Base-by-base conservation (phyloP, 2,888 invertebrate species). In the Pseudococcus longispinus region DNA sequence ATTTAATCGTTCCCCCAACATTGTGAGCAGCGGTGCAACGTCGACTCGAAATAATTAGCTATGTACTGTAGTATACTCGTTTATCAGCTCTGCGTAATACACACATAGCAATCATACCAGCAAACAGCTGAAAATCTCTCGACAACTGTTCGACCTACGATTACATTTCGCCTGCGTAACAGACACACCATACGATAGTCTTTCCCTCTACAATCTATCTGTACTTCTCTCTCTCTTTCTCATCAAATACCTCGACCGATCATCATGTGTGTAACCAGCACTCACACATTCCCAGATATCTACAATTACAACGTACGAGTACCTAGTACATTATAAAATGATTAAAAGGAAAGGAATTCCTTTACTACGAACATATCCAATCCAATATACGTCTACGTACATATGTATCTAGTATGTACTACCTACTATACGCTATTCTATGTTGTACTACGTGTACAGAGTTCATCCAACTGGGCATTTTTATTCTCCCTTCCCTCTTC, bases 391-490 rank as follows among this genome's bases (percentile, higher is more conserved):
- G 37, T 37, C 4, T 8, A 8, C 8, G 8, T 4, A 37, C 37
- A 37, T n/a, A n/a, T n/a, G n/a, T n/a, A n/a, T n/a, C n/a, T n/a
- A n/a, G n/a, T 37, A 37, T 37, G 37, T 37, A 37, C 46, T 46
- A 46, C 46, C 46, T 46, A 46, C 46, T 51, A 15, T 46, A 51
- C 51, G 6, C 51, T n/a, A 51, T 51, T 51, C n/a, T 51, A n/a
- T 51, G 51, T 51, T 51, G 51, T 51, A 51, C 51, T 51, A 51
- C 51, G 51, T n/a, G 51, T 3, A 51, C 51, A 51, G 65, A 26
- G 65, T 65, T 65, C 65, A 65, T 65, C 65, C 65, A 65, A 65
- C 65, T 65, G 65, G 13, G 13, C 65, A 65, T 65, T 65, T 51
- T 51, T 46, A 8, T n/a, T 51, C 18, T 65, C 65, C 26, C 65